Base-by-base conservation (phyloP, 2,797 vertebrate genomes). In the Corythornis leucogaster region DNA sequence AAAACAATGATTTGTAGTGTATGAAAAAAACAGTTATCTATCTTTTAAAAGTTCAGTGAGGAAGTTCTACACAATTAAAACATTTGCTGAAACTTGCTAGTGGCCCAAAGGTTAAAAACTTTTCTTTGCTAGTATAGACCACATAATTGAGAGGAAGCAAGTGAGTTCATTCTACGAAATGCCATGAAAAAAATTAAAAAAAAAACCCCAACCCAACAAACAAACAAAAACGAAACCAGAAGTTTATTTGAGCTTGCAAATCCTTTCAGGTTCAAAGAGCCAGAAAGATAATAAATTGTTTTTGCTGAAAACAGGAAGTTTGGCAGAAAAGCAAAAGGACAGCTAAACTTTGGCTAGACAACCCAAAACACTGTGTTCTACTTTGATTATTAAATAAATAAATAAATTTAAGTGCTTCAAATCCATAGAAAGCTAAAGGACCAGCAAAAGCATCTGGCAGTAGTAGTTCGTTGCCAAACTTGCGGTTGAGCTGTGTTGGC, bases 261-360 rank as follows among this genome's bases (percentile, higher is more conserved):
- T 94, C 93, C 83, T 97, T 97, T 96, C 92, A 95, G 94, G 94
- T 93, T 95, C 95, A 95, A 96, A 98, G 97, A 94, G 98, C 96
- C 96, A 98, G 96, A 92, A 97, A 98, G 98, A 99, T 98, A 98
- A 98, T 98, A 98, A 97, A 97, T 98, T 98, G 97, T 90, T 98
- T 97, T 97, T 95, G 97, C 98, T 98, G 97, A 98, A 97, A 98
- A 98, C 97, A 98, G 97, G 97, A 98, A 98, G 97, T 97, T 96
- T 98, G 97, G 97, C 97, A 97, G 93, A 93, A 94, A 95, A 83
- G 94, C 96, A 97, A 97, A 97, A 97, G 96, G 90, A 97, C 95
- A 97, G 96, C 96, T 97, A 96, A 97, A 97, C 95, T 97, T 97
- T 97, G 97, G 96, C 97, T 87, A 94, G 86, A 90, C 80, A 92